Base-by-base conservation (phyloP, 2,888 invertebrate species). In the Dyspetes luteomarginatus region DNA sequence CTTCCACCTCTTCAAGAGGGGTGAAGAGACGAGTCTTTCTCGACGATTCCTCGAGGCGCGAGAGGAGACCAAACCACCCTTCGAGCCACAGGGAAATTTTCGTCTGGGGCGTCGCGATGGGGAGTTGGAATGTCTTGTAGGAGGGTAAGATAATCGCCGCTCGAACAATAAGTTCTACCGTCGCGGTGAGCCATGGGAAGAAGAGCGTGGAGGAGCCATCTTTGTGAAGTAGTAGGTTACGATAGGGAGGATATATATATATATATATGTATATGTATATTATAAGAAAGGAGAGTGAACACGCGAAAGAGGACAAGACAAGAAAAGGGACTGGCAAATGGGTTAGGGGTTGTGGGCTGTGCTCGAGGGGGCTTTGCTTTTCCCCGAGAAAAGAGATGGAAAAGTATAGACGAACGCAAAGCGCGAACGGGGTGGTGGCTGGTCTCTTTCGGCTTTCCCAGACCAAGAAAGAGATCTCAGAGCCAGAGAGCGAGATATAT, bases 71-170 rank as follows among this genome's bases (percentile, higher is more conserved):
- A 64, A 36, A 55, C 48, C 65, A 12, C 56, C 52, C 64, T 56
- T 65, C 15, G 69, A 80, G 76, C 73, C 45, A 26, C 74, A 62
- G 7, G 73, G 78, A 74, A 80, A 82, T 79, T 69, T 12, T 36
- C 56, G 67, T 68, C 45, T 45, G 71, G 55, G 26, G 24, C 15
- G 24, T 9, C 7, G 4, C 15, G 30, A 4, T 1, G 64, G 48
- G 4, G 30, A 65, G 52, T 17, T 12, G 62, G 30, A 52, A 26
- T 45, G 30, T 22, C 15, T n/a, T n/a, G 80, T 75, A 82, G 56
- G 71, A 58, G 84, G 76, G 85, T 84, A 84, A 86, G 86, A 86
- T 86, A 87, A 87, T 86, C 86, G 85, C 78, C 83, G 81, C 75
- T 74, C 84, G 84, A 85, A 86, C 86, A 86, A 85, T 85, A 85